Evolutionary conservation across 2,113 vertebrate genomes (phyloP).

Genomic region (Saguinus midas): DNA sequence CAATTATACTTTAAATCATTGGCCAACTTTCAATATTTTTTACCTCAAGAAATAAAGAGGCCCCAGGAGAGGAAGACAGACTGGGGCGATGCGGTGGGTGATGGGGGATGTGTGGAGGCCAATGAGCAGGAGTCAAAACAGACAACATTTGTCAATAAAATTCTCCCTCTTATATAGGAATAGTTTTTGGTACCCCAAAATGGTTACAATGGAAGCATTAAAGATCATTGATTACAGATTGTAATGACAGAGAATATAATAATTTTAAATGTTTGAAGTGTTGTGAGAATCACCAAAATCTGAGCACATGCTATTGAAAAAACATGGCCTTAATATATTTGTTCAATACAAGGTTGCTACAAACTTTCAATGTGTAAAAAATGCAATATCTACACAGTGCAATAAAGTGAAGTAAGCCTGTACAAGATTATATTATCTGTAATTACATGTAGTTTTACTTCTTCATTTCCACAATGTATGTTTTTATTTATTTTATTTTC

Average conservation of each 20-base stretch:
- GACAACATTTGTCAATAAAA: background rate
- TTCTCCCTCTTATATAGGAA: background rate
- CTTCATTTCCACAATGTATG: background rate
- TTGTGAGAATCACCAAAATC: background rate
- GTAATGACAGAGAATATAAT: background rate
- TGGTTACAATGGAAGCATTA: background rate
- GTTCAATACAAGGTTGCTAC: background rate
- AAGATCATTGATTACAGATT: background rate
- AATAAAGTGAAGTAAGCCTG: background rate
- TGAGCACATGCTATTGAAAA: background rate
- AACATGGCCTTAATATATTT: background rate
- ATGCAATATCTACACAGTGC: background rate
- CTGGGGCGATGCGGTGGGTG: no score
- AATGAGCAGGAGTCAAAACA: background rate
- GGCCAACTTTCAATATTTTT: background rate
- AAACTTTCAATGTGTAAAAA: background rate
- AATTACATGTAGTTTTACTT: background rate
- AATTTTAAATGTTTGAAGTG: background rate
- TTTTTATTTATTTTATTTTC: background rate
- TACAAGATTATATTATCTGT: background rate
- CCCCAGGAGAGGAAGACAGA: background rate
- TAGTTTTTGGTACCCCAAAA: background rate
- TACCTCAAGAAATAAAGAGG: background rate
- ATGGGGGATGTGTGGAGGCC: rapidly evolving
- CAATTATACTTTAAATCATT: background rate